Evolutionary conservation across 2,113 vertebrate genomes (phyloP), one percentile per base, ranked within the genome.

Genomic region (Maccullochella peelii): DNA sequence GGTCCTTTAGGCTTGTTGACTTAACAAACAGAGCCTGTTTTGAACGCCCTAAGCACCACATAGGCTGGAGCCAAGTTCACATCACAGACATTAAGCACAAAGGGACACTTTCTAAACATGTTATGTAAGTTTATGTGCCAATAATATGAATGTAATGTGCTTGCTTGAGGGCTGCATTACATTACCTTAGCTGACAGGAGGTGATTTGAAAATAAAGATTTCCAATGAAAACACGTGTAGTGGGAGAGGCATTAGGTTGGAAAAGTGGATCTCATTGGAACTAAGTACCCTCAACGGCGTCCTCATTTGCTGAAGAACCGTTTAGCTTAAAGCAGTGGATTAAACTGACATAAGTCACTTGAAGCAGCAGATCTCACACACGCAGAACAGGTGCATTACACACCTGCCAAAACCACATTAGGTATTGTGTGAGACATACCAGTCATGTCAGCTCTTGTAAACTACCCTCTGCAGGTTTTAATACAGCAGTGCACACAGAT

Each of bases 391-490:
- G 92, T 95, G 92, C 67, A 93, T 83, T 49, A 68, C 44, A 89
- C 90, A 91, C 92, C 91, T 94, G 90, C 63, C 87, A 88, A 85
- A 91, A 80, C 82, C 86, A 69, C 78, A 86, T 44, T 5, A 54
- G 65, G 65, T 52, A 61, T 86, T 86, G 84, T 85, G 49, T 83
- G 30, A 91, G 83, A 82, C 76, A 90, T 86, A 89, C 86, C 79
- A 88, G 77, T 92, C 89, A 73, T 92, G 92, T 93, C 77, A 30
- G 86, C 80, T 85, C 92, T 90, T 93, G 93, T 83, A 89, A 79
- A 80, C 72, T 57, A 80, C 57, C 65, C 50, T 68, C 27, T 30
- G 49, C 57, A 86, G 68, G 79, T 82, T 55, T 80, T 61, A 61
- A 74, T 70, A 50, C 7, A 47, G 30, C 25, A 8, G 12, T 18